A percentile compares a stretch with the other conserved stretches of the same genome.
Conservation (phyloP, 2,888 invertebrate genomes). For the Melinaea marsaeus region DNA sequence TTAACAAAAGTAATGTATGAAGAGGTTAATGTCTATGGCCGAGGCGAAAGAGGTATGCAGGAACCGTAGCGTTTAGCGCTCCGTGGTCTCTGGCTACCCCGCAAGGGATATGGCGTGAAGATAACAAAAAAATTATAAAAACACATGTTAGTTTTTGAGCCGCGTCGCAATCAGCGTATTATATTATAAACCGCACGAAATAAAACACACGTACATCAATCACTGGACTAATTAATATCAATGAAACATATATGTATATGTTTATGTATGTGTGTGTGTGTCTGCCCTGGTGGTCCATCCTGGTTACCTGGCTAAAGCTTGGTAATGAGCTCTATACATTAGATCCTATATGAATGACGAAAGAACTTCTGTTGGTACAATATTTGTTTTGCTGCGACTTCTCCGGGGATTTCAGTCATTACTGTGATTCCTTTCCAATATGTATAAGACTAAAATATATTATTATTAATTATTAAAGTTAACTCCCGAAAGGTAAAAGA, state of each 20-base stretch:
- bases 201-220: conserved; percentile 22
- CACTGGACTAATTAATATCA: conserved; percentile 23
- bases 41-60: no score
- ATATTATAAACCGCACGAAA: conserved; percentile 2
- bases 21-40: no score
- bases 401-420: no score
- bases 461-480: no score
- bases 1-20: no score
- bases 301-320: conserved; percentile 30
- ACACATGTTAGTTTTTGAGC: neutral
- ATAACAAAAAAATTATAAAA: neutral
- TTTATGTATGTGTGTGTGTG: conserved; percentile 10
- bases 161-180: neutral
- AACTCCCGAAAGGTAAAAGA: no score
- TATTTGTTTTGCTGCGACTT: no score
- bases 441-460: no score
- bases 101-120: neutral
- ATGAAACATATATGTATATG: conserved; percentile 20
- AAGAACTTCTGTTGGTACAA: neutral
- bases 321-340: conserved; percentile 41
- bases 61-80: no score
- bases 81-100: no score
- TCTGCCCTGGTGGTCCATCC: conserved; percentile 28
- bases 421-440: no score
- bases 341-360: conserved; percentile 29